These are phyloP conservation scores for Nixonia krombeini DNA, from an alignment of 1,140 invertebrate species.

Conservation along the genomic window DNA sequence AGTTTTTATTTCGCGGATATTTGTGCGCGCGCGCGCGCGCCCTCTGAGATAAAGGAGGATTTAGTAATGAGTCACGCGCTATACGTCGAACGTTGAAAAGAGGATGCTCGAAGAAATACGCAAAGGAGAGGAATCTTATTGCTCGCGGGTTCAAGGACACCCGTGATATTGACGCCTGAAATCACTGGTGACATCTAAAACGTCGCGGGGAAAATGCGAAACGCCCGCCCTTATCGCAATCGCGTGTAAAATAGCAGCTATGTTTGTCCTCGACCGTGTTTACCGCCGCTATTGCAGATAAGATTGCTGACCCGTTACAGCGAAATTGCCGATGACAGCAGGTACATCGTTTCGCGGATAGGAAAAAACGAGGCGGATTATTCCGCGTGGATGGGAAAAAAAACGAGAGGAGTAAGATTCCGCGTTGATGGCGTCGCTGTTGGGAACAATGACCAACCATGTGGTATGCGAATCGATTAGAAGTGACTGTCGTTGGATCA, in stretches of 20 bases:
- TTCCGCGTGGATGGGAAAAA: background rate
- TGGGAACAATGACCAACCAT: no score
- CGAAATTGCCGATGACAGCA: constrained; percentile 13
- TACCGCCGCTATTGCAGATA: constrained; percentile 42
- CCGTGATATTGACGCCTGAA: no score
- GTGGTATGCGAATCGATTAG: no score
- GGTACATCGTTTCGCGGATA: background rate
- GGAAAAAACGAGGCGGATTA: background rate
- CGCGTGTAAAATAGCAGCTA: constrained; percentile 43
- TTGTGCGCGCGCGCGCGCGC: no score
- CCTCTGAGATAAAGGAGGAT: constrained; percentile 43
- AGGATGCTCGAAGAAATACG: background rate
- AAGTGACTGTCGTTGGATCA: no score
- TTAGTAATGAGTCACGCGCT: constrained; percentile 41
- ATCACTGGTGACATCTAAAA: no score
- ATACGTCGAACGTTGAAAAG: constrained; percentile 31
- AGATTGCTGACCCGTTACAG: constrained; percentile 33
- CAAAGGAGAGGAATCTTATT: constrained; percentile 31
- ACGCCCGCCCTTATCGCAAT: constrained; percentile 37
- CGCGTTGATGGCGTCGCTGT: no score
- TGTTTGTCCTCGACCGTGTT: constrained; percentile 38
- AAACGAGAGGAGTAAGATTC: no score
- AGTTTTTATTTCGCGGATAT: constrained; percentile 34
- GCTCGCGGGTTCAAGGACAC: constrained; percentile 8
- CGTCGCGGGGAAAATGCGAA: constrained; percentile 19